Evolutionary conservation across 2,113 vertebrate genomes (phyloP).

Genomic region (Dicrurus megarhynchus): DNA sequence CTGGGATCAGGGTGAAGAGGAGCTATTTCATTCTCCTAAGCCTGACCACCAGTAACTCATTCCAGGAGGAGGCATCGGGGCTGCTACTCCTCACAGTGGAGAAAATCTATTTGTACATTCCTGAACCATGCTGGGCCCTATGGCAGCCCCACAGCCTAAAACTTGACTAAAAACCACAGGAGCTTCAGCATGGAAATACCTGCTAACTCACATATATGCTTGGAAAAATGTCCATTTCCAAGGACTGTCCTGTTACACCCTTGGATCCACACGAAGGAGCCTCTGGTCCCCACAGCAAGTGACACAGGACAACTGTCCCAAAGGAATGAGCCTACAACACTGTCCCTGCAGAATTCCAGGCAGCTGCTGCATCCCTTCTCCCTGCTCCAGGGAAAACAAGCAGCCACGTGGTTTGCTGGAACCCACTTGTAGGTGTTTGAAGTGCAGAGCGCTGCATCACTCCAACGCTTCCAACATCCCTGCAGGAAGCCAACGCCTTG

Average conservation of each 20-base stretch:
- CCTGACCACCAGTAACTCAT: background rate
- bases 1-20: background rate
- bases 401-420: background rate
- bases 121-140: constrained; percentile 12
- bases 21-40: background rate
- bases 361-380: background rate
- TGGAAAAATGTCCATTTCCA: background rate
- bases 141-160: background rate
- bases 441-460: background rate
- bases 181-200: background rate
- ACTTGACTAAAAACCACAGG: background rate
- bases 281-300: background rate
- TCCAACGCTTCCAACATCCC: background rate
- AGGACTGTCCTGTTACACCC: background rate
- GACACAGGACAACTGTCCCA: background rate
- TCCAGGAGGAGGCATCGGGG: background rate
- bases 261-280: background rate
- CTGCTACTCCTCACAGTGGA: background rate
- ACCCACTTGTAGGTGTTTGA: rapidly evolving
- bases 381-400: background rate
- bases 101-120: background rate
- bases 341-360: background rate
- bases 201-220: background rate
- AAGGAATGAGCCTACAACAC: background rate
- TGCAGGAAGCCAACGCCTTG: background rate